phyloP scores from a whole-genome alignment of 2,113 vertebrate species.

The Nycticebus coucang region DNA sequence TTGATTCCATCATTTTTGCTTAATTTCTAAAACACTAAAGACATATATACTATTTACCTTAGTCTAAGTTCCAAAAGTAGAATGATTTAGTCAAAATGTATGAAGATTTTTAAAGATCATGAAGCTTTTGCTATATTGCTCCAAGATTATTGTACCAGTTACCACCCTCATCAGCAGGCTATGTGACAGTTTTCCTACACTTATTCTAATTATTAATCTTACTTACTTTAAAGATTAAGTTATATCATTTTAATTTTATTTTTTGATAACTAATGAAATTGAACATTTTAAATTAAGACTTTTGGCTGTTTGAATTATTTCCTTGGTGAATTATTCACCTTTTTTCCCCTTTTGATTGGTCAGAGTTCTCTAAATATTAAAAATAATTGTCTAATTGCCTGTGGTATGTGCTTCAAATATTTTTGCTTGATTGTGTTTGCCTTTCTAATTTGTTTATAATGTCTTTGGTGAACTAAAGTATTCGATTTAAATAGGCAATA shows the following conservation, averaged over 20 bases:
- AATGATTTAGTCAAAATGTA: neutral
- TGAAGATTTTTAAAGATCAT: neutral
- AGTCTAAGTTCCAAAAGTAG: neutral
- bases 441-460: slow-evolving; percentile 38
- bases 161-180: neutral
- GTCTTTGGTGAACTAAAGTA: neutral
- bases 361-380: neutral
- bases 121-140: neutral
- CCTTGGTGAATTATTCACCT: neutral
- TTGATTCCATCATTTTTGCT: neutral
- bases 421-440: slow-evolving; percentile 11
- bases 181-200: neutral
- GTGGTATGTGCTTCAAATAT: neutral
- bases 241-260: neutral
- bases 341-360: neutral
- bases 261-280: neutral
- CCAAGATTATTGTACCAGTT: neutral
- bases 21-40: slow-evolving; percentile 4
- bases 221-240: slow-evolving; percentile 23
- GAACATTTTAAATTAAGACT: neutral
- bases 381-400: neutral
- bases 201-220: neutral
- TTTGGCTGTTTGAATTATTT: slow-evolving; percentile 19
- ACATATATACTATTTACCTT: neutral
- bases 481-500: slow-evolving; percentile 1